phyloP scores from a whole-genome alignment of 2,888 invertebrate species.

The Harpagoxenus sublaevis region DNA sequence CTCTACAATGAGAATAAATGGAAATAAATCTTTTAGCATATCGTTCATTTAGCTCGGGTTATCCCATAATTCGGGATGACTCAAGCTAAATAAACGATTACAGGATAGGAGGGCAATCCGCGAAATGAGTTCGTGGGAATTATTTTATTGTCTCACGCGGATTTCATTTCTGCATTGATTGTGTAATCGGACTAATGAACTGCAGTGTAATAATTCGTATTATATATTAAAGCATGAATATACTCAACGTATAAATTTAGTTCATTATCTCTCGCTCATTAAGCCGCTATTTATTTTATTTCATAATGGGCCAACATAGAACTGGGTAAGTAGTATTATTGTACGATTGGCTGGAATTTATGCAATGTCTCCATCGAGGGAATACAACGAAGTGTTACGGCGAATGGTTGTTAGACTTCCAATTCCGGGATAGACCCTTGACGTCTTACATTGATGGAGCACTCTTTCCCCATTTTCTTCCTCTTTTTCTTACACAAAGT shows the following conservation, averaged over 20 bases:
- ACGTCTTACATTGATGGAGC: constrained; percentile 48
- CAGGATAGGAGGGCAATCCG: neutral
- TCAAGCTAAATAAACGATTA: neutral
- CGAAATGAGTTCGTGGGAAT: constrained; percentile 11
- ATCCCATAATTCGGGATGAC: too few species aligned
- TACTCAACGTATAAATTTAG: constrained; percentile 19
- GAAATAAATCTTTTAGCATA: neutral
- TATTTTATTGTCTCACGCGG: constrained; percentile 20
- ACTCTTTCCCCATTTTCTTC: neutral
- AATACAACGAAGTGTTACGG: constrained; percentile 16
- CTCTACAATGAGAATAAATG: neutral
- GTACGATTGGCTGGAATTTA: constrained; percentile 57
- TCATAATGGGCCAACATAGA: neutral
- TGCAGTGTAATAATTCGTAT: constrained; percentile 8
- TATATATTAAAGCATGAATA: constrained; percentile 15
- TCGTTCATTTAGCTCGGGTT: too few species aligned
- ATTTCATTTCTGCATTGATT: constrained; percentile 11
- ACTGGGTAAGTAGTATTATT: neutral
- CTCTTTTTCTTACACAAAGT: neutral
- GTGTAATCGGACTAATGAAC: constrained; percentile 29
- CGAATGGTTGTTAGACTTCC: constrained; percentile 30
- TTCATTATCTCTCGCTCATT: constrained; percentile 20
- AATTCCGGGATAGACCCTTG: constrained; percentile 45
- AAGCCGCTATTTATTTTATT: constrained; percentile 14
- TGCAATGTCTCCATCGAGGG: constrained; percentile 47